Conservation (phyloP, 2,113 vertebrate genomes). For the Corythaeola cristata region DNA sequence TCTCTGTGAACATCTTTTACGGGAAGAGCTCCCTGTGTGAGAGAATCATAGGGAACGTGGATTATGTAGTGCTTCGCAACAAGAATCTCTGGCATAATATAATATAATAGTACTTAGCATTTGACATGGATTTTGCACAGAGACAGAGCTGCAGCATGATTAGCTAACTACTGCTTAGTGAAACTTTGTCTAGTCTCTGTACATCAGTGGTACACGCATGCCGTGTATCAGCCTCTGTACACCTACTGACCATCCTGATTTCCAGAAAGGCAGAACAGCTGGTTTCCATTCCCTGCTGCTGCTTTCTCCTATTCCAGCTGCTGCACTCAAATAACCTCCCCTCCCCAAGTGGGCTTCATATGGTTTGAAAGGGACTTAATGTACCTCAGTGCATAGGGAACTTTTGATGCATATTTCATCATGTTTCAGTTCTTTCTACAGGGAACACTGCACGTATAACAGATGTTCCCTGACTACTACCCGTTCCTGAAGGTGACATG, state of each 20-base stretch:
- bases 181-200: not conserved
- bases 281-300: constrained; percentile 25
- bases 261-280: constrained; percentile 36
- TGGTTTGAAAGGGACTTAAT: constrained; percentile 53
- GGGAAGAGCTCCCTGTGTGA: not conserved
- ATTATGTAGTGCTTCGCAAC: not conserved
- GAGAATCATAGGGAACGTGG: not conserved
- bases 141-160: not conserved
- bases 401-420: constrained; percentile 57
- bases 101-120: not conserved
- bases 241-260: not conserved
- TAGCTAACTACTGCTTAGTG: not conserved
- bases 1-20: not conserved
- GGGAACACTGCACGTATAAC: constrained; percentile 52
- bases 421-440: constrained; percentile 45
- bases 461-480: constrained; percentile 46
- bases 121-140: not conserved
- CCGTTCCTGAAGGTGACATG: constrained; percentile 58
- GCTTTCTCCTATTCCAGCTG: constrained; percentile 36
- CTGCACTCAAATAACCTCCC: constrained; percentile 31
- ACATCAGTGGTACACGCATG: not conserved
- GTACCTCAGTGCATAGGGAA: constrained; percentile 42
- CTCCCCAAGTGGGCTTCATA: constrained; percentile 38
- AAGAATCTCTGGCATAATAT: not conserved
- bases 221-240: not conserved